Evolutionary conservation across 2,113 vertebrate species (phyloP).

Genomic region (Xenus cinereus): DNA sequence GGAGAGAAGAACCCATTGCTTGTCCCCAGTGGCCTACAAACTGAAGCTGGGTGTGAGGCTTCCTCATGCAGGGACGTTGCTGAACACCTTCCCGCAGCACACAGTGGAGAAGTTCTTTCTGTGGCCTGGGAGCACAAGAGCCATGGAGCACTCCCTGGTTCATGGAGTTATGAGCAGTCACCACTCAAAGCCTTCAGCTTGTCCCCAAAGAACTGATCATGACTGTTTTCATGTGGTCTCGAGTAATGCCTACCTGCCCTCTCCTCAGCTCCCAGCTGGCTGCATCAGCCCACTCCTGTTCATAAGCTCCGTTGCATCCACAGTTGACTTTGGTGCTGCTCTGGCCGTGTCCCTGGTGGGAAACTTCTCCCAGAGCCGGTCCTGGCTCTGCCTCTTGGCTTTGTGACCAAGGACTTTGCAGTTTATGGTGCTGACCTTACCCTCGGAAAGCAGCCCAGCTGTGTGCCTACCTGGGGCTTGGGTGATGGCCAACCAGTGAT

Average conservation of each 20-base stretch:
- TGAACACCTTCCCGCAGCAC: background rate
- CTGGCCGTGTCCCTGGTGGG: fast-evolving
- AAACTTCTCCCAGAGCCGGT: fast-evolving
- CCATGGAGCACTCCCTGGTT: background rate
- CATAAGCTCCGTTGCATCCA: background rate
- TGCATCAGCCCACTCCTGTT: background rate
- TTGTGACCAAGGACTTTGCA: background rate
- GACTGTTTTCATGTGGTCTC: background rate
- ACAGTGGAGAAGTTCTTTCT: background rate
- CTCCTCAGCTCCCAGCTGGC: background rate
- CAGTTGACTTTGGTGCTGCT: background rate
- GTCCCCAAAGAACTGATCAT: background rate
- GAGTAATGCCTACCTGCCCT: background rate
- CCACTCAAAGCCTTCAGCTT: background rate
- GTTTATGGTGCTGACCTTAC: background rate
- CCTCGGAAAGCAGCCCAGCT: background rate
- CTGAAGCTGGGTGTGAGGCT: background rate
- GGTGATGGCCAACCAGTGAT: background rate
- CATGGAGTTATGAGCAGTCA: background rate
- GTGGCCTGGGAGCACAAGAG: background rate
- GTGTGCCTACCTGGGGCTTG: background rate
- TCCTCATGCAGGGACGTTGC: no score
- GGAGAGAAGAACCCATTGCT: background rate
- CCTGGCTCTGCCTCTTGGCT: background rate
- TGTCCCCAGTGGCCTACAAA: background rate